These are phyloP conservation scores for Passer montanus DNA, from an alignment of 2,113 vertebrate species.

Conservation along the genomic window DNA sequence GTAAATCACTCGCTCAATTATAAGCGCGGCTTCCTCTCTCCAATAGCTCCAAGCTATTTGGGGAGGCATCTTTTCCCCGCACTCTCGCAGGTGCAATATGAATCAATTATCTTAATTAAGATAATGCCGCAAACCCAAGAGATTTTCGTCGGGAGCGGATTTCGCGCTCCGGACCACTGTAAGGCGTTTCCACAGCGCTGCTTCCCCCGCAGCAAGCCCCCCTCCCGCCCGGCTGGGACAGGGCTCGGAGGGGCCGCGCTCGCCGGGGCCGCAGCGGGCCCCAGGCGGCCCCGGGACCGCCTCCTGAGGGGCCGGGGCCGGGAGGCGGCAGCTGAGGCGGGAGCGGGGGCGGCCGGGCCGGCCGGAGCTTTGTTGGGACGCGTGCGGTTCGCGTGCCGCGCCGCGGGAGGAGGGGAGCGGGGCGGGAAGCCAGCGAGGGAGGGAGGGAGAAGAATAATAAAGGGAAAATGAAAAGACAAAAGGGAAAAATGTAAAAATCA, in stretches of 20 bases:
- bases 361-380: conserved; percentile 79
- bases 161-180: conserved; percentile 69
- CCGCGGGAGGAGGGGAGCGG: background rate
- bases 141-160: conserved; percentile 72
- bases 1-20: conserved; percentile 79
- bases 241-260: background rate
- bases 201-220: background rate
- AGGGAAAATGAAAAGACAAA: background rate
- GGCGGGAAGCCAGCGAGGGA: background rate
- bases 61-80: conserved; percentile 64
- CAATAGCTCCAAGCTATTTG: conserved; percentile 78
- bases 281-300: background rate
- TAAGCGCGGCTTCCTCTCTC: conserved; percentile 45
- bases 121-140: conserved; percentile 80
- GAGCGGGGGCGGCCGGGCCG: conserved; percentile 53
- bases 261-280: background rate
- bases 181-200: conserved; percentile 62
- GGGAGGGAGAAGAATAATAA: background rate
- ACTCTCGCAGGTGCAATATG: conserved; percentile 86
- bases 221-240: background rate
- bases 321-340: background rate
- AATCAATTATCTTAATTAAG: conserved; percentile 90
- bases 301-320: background rate
- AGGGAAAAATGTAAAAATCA: rapidly evolving
- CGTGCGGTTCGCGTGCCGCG: conserved; percentile 82